Base-by-base conservation (phyloP, 35 echinoderm and acorn worm genomes). In the Hemicentrotus pulcherrimus region DNA sequence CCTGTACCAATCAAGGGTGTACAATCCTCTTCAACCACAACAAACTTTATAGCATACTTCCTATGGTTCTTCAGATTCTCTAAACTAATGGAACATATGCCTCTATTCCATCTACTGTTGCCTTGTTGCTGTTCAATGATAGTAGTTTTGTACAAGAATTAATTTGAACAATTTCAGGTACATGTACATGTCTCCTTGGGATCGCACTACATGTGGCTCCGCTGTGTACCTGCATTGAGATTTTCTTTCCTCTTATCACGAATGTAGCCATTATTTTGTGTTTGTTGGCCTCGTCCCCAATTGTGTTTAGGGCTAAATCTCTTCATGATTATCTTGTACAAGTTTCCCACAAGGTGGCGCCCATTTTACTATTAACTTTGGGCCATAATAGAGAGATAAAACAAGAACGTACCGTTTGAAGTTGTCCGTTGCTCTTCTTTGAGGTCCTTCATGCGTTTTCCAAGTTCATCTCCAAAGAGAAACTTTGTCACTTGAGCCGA, bases 391-490 rank as follows among this genome's bases (percentile, higher is more conserved):
- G 47, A n/a, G n/a, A n/a, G n/a, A n/a, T n/a, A n/a, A n/a, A n/a
- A n/a, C n/a, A n/a, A n/a, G n/a, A n/a, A n/a, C n/a, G n/a, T n/a
- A n/a, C n/a, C n/a, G n/a, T n/a, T n/a, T n/a, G n/a, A n/a, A n/a
- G n/a, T n/a, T n/a, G n/a, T n/a, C n/a, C n/a, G n/a, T n/a, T n/a
- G n/a, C n/a, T n/a, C n/a, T n/a, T n/a, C n/a, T n/a, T n/a, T n/a
- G n/a, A n/a, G n/a, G n/a, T n/a, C n/a, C n/a, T n/a, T n/a, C n/a
- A n/a, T n/a, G 47, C 47, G 47, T 9, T 96, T 96, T 16, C 70
- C 95, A 7, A 97, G 71, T 6, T 96, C 91, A 92, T 97, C 92
- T 0, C 95, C 97, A 86, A 96, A 9, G 96, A 48, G 86, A 94
- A 96, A 48, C 86, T 97, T 32, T 28, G 96, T 96, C 4, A 90